Evolutionary conservation across 2,888 invertebrate genomes (phyloP), one percentile per base, ranked within the genome.

Genomic region (Drosophila antonietae): DNA sequence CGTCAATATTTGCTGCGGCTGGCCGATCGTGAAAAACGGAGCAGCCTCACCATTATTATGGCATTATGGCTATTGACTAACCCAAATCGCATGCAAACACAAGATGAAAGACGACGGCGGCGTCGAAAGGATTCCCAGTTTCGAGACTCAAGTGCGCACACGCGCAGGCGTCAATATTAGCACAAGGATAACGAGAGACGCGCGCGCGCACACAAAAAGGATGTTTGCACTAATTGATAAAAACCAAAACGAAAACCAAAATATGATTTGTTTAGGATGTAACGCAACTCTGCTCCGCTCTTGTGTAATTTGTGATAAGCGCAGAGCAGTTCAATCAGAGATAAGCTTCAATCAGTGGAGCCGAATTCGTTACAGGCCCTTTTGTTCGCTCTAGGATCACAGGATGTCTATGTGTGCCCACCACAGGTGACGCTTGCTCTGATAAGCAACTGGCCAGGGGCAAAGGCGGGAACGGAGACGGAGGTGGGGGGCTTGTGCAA

Each of bases 171-270:
- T 84, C 82, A 86, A 89, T 86, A 86, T 86, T 89, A 74, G 82
- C 75, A 73, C 56, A 88, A 88, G 86, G 86, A 86, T 89, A 86
- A 82, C 78, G 80, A 33, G 37, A 64, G 68, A 68, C 80, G 80
- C 72, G 75, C 85, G 75, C 85, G 80, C 64, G n/a, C 41, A n/a
- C 15, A 68, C 51, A 62, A 65, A 83, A 86, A 89, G 89, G 89
- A 87, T 89, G 89, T 85, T 85, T 85, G 75, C 81, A 75, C 87
- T 81, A 83, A 81, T 83, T 85, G 89, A 89, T 83, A 87, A 88
- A 75, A 56, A 66, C 43, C 47, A 65, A 69, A 57, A 64, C 53
- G 41, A 61, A 62, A 68, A 68, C 69, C 68, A 65, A 68, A 69
- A 53, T 58, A 37, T 52, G 62, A 84, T 84, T 84, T 85, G 87